Base-by-base conservation (phyloP, 2,113 vertebrate species). In the Bombycilla garrulus region DNA sequence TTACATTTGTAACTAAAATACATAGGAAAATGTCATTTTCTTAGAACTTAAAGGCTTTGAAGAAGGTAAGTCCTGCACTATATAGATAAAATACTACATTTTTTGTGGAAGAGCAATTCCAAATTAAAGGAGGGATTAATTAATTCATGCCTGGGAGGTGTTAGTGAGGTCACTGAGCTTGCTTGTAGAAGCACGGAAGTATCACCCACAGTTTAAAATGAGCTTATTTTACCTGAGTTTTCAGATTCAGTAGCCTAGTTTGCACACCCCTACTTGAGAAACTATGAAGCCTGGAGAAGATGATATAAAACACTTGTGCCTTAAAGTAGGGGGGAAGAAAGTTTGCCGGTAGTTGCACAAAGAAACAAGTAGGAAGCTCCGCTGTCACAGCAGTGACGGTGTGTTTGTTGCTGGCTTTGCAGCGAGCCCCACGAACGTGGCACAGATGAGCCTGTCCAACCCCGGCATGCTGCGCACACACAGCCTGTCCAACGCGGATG, bases 401-500 rank as follows among this genome's bases (percentile, higher is more conserved):
- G 35, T 73, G 42, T 79, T 56, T 57, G 35, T 86, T 65, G 51
- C 36, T 93, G 79, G 25, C 28, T 33, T 97, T 98, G 79, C 96
- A 96, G 99, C 98, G 36, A 99, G 99, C 76, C 99, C 99, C 42
- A 99, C 99, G 35, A 98, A 98, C 1, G 97, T 98, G 4, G 98
- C 98, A 61, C 99, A 99, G 97, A 98, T 99, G 96, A 99, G 98
- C 97, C 95, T 99, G 67, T 98, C 98, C 51, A 98, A 98, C 45
- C 96, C 98, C 6, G 90, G 97, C 87, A 98, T 98, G 98, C 95
- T 99, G 57, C 98, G 99, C 78, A 99, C 98, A 12, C 99, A 99
- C 98, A 99, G 99, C 97, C 98, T 99, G 80, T 99, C 99, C 98
- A 99, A 98, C 66, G 98, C 99, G 1, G 99, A 99, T 3, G 97